Base-by-base conservation (phyloP, 1,140 invertebrate genomes). In the Drosophila sturtevanti region DNA sequence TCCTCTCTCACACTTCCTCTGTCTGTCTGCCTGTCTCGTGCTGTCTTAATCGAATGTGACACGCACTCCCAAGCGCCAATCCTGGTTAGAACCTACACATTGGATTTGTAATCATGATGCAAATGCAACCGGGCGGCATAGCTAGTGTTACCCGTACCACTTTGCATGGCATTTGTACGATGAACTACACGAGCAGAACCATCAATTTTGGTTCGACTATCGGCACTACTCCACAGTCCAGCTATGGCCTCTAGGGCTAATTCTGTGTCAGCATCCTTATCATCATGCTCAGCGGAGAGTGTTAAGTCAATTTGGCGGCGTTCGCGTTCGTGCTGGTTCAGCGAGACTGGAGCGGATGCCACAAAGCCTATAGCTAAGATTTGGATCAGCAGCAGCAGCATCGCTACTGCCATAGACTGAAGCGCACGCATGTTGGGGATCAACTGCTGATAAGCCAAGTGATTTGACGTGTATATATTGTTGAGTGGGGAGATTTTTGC, bases 171-270 rank as follows among this genome's bases (percentile, higher is more conserved):
- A 59, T 62, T 86, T 5, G 54, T 61, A 1, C 82, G 82, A 69
- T 91, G 90, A 55, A 90, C 74, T 1, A 91, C 68, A 7, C 79
- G 73, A 0, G 89, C 90, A 0, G 90, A 89, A 5, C 90, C 90
- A 21, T 91, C 90, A 16, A 91, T 64, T 51, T 91, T 89, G 0
- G 90, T 91, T 2, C 90, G 73, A 5, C 82, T 86, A 51, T 91
- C 90, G 0, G 79, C 59, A 51, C 90, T 91, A 16, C 84, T 80
- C 90, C 90, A 91, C 0, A 91, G 66, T n/a, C 90, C 89, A 0
- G 90, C 90, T 51, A 91, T 91, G 0, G 90, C 90, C 66, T 91
- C 90, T 21, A 90, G n/a, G 0, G 90, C 85, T 58, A 91, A 55
- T 59, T 91, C 90, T 5, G 90, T 91, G 14, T 90, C 86, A 16